Conservation (phyloP, 2,888 invertebrate genomes). For the Willowsia nigromaculata region DNA sequence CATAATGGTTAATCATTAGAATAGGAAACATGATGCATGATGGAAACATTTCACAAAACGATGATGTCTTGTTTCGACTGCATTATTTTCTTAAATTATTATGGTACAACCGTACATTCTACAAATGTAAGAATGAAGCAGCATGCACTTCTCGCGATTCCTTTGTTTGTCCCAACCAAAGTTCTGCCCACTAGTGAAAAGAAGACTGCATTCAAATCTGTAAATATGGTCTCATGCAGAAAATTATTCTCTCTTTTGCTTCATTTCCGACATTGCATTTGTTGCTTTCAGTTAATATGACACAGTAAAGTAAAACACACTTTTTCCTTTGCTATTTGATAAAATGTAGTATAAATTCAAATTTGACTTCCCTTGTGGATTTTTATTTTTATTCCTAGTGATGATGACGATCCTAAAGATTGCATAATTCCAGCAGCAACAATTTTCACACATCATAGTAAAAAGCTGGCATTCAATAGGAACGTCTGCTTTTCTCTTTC, state of each 20-base stretch:
- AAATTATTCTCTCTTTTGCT: no score
- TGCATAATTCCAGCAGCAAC: conserved; percentile 21
- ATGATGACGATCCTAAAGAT: conserved; percentile 18
- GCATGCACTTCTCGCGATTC: no score
- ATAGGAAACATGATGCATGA: neutral
- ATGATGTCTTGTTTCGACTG: neutral
- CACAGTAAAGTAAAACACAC: neutral
- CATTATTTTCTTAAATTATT: neutral
- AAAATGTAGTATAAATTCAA: conserved; percentile 34
- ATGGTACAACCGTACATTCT: no score
- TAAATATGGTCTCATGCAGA: no score
- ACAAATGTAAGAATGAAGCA: no score
- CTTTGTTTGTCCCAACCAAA: no score
- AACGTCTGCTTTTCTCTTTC: neutral
- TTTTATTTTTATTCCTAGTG: conserved; percentile 13
- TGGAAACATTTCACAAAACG: no score
- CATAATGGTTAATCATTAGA: conserved; percentile 9
- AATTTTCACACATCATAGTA: neutral
- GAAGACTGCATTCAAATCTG: no score
- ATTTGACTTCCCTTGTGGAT: conserved; percentile 32
- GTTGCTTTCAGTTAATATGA: no score
- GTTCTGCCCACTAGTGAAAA: no score
- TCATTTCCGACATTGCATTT: no score
- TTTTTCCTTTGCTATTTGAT: neutral
- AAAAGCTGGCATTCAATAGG: neutral